phyloP scores from a whole-genome alignment of 2,797 vertebrate species.

The Sebastolobus alascanus region DNA sequence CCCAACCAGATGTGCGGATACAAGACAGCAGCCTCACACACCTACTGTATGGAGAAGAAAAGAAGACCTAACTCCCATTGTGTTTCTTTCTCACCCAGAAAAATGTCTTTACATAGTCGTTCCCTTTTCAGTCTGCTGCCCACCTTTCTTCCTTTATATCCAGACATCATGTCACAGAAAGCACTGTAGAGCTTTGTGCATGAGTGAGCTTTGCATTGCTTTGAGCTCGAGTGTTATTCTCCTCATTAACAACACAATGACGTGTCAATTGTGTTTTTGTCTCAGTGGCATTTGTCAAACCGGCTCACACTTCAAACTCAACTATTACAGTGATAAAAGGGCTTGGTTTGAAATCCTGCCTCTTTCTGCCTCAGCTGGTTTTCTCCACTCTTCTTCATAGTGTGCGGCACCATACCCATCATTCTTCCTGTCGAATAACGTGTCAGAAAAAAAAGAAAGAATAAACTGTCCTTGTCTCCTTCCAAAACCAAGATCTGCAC shows the following conservation, averaged over 20 bases:
- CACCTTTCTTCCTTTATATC: constrained; percentile 14
- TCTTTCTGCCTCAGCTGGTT: constrained; percentile 24
- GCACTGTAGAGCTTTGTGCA: constrained; percentile 32
- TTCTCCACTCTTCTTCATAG: constrained; percentile 20
- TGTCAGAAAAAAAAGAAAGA: constrained; percentile 6
- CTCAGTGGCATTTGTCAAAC: constrained; percentile 42
- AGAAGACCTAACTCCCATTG: background rate
- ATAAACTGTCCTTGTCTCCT: background rate
- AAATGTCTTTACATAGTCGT: constrained; percentile 3
- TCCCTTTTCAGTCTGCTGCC: background rate
- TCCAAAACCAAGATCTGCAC: constrained; percentile 23
- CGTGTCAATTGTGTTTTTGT: constrained; percentile 40
- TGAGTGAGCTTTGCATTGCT: constrained; percentile 37
- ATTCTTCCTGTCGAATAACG: constrained; percentile 40
- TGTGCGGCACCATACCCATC: constrained; percentile 21
- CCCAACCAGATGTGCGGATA: constrained; percentile 8
- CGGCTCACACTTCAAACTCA: constrained; percentile 45
- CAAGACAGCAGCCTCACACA: constrained; percentile 9
- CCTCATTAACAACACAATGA: constrained; percentile 58
- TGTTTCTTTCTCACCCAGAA: constrained; percentile 13
- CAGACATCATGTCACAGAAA: constrained; percentile 39
- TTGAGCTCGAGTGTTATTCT: constrained; percentile 38
- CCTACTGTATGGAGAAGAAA: background rate
- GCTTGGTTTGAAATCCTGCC: constrained; percentile 34
- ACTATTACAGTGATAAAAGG: constrained; percentile 48